Conservation (phyloP, 2,888 invertebrate genomes). For the Drosophila cracens region DNA sequence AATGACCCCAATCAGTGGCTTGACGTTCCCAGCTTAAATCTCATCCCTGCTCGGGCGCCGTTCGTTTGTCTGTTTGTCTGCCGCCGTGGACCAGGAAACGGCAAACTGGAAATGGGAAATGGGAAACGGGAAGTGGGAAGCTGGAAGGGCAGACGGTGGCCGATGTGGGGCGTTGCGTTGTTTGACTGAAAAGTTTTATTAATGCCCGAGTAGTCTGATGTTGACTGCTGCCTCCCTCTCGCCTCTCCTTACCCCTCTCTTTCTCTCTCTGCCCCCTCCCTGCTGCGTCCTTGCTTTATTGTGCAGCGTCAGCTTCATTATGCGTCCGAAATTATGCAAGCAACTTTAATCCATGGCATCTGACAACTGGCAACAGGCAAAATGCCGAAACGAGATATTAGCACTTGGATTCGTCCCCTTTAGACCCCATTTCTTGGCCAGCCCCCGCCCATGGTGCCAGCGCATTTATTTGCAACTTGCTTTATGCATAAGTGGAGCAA, state of each 20-base stretch:
- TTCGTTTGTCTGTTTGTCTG: slow-evolving; percentile 18
- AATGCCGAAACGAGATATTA: slow-evolving; percentile 52
- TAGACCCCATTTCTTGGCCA: background rate
- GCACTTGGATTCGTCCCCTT: slow-evolving; percentile 36
- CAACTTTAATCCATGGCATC: slow-evolving; percentile 68
- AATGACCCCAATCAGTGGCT: slow-evolving; percentile 66
- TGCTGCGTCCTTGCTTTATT: slow-evolving; percentile 8
- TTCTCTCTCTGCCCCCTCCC: too few species aligned
- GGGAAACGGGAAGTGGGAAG: background rate
- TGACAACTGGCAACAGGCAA: slow-evolving; percentile 41
- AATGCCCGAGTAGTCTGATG: slow-evolving; percentile 43
- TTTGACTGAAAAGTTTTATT: slow-evolving; percentile 55
- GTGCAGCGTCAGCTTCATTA: slow-evolving; percentile 65
- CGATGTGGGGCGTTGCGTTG: slow-evolving; percentile 6
- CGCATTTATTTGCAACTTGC: slow-evolving; percentile 56
- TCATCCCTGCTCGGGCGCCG: slow-evolving; percentile 2
- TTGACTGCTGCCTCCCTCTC: slow-evolving; percentile 23
- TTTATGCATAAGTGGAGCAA: slow-evolving; percentile 73
- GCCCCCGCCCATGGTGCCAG: background rate
- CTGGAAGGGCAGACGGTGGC: background rate
- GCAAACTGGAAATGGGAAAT: background rate
- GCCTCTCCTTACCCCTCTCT: background rate
- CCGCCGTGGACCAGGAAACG: background rate
- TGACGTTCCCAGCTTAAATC: slow-evolving; percentile 48
- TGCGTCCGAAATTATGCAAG: slow-evolving; percentile 73